A percentile compares a stretch with the other conserved stretches of the same genome.
These are phyloP conservation scores for Zapornia atra DNA, from an alignment of 2,113 vertebrate genomes.

Conservation along the genomic window DNA sequence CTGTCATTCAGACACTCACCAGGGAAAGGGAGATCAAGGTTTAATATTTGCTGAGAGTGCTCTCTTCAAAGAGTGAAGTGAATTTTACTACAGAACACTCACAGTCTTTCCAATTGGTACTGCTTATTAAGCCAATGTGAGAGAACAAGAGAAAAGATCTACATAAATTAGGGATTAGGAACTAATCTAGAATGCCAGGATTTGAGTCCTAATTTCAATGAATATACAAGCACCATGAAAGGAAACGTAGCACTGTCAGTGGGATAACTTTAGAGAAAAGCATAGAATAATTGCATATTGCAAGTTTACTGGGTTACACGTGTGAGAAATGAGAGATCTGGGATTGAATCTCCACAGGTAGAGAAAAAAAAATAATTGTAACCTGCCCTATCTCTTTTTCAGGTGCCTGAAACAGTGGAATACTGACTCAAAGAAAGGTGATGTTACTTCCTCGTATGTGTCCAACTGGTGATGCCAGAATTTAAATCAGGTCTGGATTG, in stretches of 20 bases:
- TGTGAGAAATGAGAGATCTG: neutral
- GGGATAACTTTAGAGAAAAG: neutral
- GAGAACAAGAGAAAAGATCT: neutral
- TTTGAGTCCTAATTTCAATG: neutral
- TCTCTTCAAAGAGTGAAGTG: neutral
- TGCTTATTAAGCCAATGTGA: neutral
- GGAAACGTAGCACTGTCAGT: neutral
- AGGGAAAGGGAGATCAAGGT: neutral
- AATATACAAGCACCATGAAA: neutral
- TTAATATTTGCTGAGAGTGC: neutral
- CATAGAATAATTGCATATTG: neutral
- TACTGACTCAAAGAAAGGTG: neutral
- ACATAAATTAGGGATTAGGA: neutral
- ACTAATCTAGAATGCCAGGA: neutral
- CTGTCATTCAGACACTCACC: neutral
- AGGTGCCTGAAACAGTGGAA: neutral
- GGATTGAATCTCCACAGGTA: neutral
- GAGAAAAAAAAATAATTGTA: neutral
- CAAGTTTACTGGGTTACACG: neutral
- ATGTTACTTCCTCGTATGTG: neutral
- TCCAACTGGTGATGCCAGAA: neutral
- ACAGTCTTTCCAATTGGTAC: accelerated
- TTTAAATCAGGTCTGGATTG: neutral
- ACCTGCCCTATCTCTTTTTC: neutral
- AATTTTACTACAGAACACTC: neutral